phyloP scores from a whole-genome alignment of 2,113 vertebrate species.

The Pangasianodon gigas region DNA sequence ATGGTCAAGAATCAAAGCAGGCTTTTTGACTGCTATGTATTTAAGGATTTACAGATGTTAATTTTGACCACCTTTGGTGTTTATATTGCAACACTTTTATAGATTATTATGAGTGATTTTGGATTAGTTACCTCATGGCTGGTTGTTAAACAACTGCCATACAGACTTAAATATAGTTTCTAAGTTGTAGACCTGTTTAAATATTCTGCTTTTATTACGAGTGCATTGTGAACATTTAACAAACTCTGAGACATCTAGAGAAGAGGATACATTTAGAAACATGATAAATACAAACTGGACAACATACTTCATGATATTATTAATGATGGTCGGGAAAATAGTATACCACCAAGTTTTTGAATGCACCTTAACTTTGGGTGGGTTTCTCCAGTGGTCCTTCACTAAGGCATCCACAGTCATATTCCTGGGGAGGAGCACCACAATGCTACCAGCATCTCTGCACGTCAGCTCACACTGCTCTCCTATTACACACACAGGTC shows the following conservation, averaged over 20 bases:
- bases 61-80: background rate
- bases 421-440: constrained; percentile 86
- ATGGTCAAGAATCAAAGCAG: constrained; percentile 8
- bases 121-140: background rate
- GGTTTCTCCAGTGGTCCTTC: constrained; percentile 88
- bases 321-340: constrained; percentile 24
- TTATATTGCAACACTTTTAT: background rate
- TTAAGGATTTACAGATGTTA: constrained; percentile 12
- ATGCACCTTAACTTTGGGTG: constrained; percentile 83
- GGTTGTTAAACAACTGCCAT: background rate
- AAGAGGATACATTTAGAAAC: background rate
- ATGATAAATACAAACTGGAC: constrained; percentile 9
- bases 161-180: background rate
- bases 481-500: constrained; percentile 69
- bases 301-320: constrained; percentile 8
- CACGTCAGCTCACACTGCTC: constrained; percentile 87
- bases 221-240: constrained; percentile 7
- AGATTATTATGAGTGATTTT: background rate
- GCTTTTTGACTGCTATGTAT: background rate
- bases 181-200: background rate
- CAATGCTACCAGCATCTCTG: constrained; percentile 84
- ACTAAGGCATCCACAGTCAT: constrained; percentile 80
- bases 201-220: constrained; percentile 24
- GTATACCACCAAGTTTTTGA: background rate
- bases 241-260: background rate